Evolutionary conservation across 1,140 invertebrate genomes (phyloP).

Genomic region (Rhizoglyphus robini): DNA sequence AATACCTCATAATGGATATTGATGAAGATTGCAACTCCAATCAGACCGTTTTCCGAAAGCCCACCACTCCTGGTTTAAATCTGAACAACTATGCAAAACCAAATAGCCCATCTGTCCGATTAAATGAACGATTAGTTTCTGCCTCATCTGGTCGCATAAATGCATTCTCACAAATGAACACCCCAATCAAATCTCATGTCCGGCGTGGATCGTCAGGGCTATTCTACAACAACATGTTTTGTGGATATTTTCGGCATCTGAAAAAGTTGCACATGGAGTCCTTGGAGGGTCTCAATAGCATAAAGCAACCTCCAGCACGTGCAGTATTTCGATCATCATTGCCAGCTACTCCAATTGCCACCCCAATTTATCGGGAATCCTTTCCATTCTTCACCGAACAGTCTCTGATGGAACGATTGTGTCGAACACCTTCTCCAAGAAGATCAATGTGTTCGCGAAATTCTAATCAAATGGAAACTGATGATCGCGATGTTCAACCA

Average conservation of each 20-base stretch:
- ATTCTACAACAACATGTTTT: slow-evolving; percentile 24
- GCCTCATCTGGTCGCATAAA: not conserved
- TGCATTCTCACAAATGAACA: slow-evolving; percentile 9
- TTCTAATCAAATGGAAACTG: not conserved
- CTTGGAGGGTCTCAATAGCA: slow-evolving; percentile 31
- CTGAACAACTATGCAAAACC: not conserved
- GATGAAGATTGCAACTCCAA: slow-evolving; percentile 15
- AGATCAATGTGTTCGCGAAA: not conserved
- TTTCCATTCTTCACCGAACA: slow-evolving; percentile 28
- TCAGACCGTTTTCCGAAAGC: slow-evolving; percentile 7
- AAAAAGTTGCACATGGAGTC: slow-evolving; percentile 28
- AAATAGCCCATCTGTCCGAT: not conserved
- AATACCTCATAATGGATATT: not conserved
- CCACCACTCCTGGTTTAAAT: not conserved
- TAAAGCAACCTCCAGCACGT: slow-evolving; percentile 26
- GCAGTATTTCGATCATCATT: slow-evolving; percentile 29
- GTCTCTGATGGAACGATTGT: slow-evolving; percentile 26
- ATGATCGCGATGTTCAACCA: not conserved
- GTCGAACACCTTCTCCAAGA: slow-evolving; percentile 29
- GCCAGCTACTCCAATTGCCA: slow-evolving; percentile 32
- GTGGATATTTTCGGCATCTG: slow-evolving; percentile 26
- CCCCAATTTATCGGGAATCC: slow-evolving; percentile 26
- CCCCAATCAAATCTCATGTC: slow-evolving; percentile 3
- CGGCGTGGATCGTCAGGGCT: slow-evolving; percentile 21
- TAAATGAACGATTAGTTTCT: not conserved